Percentiles rank a stretch among this genome's conserved stretches.
Evolutionary conservation across 2,888 invertebrate genomes (phyloP).

Genomic region (Cecidostiba fungosa): DNA sequence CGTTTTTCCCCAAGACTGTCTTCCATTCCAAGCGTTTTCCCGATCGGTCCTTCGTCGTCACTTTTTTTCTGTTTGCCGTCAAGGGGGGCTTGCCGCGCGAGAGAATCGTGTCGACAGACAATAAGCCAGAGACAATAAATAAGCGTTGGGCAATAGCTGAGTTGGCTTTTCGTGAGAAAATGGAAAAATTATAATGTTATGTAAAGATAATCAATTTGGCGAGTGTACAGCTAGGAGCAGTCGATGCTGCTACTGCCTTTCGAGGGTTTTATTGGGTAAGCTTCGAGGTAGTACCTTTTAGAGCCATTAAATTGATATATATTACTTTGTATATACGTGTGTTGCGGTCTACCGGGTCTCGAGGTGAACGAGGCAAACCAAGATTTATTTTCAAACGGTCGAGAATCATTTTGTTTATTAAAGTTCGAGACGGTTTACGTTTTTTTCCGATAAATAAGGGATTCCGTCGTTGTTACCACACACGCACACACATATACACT

Average conservation of each 20-base stretch:
- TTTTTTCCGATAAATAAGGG: not conserved
- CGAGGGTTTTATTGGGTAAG: not conserved
- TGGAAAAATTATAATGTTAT: constrained; percentile 50
- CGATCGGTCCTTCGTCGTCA: not conserved
- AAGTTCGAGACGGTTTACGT: not conserved
- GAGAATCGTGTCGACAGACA: constrained; percentile 60
- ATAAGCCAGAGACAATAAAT: constrained; percentile 57
- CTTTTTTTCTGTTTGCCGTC: not conserved
- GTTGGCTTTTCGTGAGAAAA: constrained; percentile 50
- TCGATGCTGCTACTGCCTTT: too few relatives aligned
- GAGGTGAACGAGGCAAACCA: not conserved
- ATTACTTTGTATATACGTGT: not conserved
- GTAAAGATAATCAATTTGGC: constrained; percentile 54
- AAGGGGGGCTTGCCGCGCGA: constrained; percentile 14
- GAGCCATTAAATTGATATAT: constrained; percentile 2
- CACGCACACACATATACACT: not conserved
- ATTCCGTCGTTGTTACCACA: not conserved
- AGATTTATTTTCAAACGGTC: not conserved
- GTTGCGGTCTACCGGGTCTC: not conserved
- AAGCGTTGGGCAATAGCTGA: constrained; percentile 49
- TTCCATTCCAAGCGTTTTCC: constrained; percentile 2
- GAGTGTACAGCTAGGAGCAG: constrained; percentile 1
- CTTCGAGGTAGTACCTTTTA: not conserved
- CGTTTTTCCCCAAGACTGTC: constrained; percentile 35
- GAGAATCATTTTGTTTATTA: not conserved